Conservation (phyloP, 2,797 vertebrate species). For the Microctenopoma stevenorrisi region DNA sequence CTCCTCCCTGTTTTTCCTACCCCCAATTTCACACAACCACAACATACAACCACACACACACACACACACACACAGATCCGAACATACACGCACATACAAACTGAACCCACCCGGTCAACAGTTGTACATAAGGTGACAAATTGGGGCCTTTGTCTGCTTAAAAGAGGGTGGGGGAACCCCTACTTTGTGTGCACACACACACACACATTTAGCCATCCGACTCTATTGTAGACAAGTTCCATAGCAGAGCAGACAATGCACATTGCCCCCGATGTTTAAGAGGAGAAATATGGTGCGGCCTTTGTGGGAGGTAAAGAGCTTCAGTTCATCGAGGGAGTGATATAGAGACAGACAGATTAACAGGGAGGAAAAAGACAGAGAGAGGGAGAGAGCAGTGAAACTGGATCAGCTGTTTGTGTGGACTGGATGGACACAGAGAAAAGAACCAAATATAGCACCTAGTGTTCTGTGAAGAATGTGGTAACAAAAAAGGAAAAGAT, state of each 20-base stretch:
- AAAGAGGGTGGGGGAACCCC: slow-evolving; percentile 72
- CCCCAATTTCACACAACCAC: slow-evolving; percentile 60
- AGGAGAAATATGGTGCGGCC: slow-evolving; percentile 80
- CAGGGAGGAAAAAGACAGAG: slow-evolving; percentile 73
- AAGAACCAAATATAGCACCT: neutral
- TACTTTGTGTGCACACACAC: slow-evolving; percentile 55
- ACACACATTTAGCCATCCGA: slow-evolving; percentile 67
- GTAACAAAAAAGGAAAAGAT: slow-evolving; percentile 13
- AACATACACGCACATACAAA: slow-evolving; percentile 66
- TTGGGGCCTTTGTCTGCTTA: slow-evolving; percentile 82
- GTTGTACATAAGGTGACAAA: slow-evolving; percentile 84
- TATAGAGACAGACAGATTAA: slow-evolving; percentile 78
- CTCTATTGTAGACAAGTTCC: slow-evolving; percentile 70
- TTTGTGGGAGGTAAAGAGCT: slow-evolving; percentile 82
- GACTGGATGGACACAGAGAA: slow-evolving; percentile 27
- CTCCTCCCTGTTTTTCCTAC: slow-evolving; percentile 45
- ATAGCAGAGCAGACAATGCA: slow-evolving; percentile 71
- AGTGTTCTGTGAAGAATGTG: slow-evolving; percentile 7
- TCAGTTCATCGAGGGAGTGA: slow-evolving; percentile 80
- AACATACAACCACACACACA: slow-evolving; percentile 34
- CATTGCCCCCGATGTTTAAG: slow-evolving; percentile 70
- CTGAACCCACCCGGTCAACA: slow-evolving; percentile 77
- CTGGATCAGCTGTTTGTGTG: slow-evolving; percentile 36
- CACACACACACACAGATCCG: slow-evolving; percentile 35
- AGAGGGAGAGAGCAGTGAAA: slow-evolving; percentile 23